Percentiles rank a stretch among this genome's conserved stretches.
Evolutionary conservation across 2,113 vertebrate genomes (phyloP).

Genomic region (Perca flavescens): DNA sequence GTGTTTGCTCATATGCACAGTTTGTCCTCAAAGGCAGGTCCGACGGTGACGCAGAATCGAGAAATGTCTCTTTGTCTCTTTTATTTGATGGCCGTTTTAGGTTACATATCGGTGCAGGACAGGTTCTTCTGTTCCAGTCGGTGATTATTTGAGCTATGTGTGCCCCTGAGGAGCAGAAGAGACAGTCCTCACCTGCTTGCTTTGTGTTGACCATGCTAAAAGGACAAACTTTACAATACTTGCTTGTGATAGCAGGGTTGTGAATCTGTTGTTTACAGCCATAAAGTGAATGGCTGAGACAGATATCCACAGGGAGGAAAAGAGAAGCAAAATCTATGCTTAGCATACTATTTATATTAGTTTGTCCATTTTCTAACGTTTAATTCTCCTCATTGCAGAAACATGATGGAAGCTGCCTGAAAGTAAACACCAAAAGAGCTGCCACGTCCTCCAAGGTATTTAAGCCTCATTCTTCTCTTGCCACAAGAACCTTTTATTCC

Average conservation of each 20-base stretch:
- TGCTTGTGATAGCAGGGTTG: constrained; percentile 26
- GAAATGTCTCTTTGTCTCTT: constrained; percentile 11
- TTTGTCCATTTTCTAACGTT: neutral
- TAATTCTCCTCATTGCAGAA: constrained; percentile 1
- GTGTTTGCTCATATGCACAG: constrained; percentile 45
- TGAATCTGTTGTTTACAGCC: constrained; percentile 39
- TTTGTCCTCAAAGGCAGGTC: constrained; percentile 58
- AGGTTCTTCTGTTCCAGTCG: constrained; percentile 41
- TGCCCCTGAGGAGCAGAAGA: constrained; percentile 34
- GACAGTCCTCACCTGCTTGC: constrained; percentile 64
- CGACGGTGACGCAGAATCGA: constrained; percentile 18
- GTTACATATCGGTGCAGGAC: constrained; percentile 13
- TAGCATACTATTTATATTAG: neutral
- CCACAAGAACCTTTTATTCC: constrained; percentile 68
- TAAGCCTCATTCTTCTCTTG: constrained; percentile 68
- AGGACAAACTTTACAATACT: constrained; percentile 22
- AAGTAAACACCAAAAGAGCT: constrained; percentile 9
- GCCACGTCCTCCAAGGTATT: constrained; percentile 58
- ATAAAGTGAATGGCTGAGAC: constrained; percentile 19
- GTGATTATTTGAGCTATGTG: constrained; percentile 35
- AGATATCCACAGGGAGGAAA: neutral
- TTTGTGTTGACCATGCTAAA: constrained; percentile 56
- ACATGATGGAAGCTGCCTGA: neutral
- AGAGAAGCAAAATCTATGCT: neutral
- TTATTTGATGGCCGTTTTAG: constrained; percentile 13